Percentiles rank a stretch among this genome's conserved stretches.
Evolutionary conservation across 2,888 invertebrate genomes (phyloP).

Genomic region (Suillia variegata): DNA sequence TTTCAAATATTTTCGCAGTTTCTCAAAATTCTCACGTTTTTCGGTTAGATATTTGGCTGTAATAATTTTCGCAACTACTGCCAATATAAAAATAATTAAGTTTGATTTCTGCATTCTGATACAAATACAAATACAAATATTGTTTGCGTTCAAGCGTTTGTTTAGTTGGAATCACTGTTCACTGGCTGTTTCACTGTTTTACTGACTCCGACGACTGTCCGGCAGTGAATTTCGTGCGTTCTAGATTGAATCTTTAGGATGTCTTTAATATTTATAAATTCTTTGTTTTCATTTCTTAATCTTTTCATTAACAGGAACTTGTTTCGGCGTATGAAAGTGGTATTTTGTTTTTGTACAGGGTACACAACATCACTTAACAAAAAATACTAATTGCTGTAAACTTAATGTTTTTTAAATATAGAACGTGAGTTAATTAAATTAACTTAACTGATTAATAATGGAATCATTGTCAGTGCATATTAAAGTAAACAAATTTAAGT

Average conservation of each 20-base stretch:
- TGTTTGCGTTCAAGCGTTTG: not conserved
- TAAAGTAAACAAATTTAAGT: too few species aligned
- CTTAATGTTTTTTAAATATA: too few species aligned
- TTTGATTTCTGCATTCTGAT: not conserved
- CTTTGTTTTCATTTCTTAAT: not conserved
- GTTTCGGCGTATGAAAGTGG: too few species aligned
- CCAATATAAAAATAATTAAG: not conserved
- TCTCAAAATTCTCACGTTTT: conserved; percentile 31
- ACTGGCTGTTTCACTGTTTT: not conserved
- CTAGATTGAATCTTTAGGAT: not conserved
- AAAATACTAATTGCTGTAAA: too few species aligned
- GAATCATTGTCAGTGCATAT: too few species aligned
- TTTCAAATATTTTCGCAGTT: too few species aligned
- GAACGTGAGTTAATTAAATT: too few species aligned
- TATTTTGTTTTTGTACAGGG: too few species aligned
- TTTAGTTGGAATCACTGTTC: not conserved
- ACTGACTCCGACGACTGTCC: not conserved
- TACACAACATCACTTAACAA: too few species aligned
- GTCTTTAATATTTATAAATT: not conserved
- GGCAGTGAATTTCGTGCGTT: not conserved
- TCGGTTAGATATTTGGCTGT: conserved; percentile 32
- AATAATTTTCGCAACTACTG: not conserved
- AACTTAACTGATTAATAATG: too few species aligned
- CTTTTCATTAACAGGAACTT: not conserved
- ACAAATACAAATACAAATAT: too few species aligned